Evolutionary conservation across 2,113 vertebrate genomes (phyloP).

Genomic region (Bufo gargarizans): DNA sequence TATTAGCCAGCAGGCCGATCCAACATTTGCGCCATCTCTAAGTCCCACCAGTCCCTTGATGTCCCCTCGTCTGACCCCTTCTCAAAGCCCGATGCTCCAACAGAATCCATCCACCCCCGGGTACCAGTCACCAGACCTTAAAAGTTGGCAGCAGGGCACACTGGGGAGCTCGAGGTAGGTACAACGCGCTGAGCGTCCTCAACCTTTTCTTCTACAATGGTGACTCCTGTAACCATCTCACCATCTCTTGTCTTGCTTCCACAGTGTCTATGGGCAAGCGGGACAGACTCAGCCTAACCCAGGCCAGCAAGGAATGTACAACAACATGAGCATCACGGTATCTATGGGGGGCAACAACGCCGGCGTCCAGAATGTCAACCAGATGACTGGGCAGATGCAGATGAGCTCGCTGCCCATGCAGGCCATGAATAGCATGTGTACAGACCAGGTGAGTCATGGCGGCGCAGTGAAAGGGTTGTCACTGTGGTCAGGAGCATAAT

Average conservation of each 20-base stretch:
- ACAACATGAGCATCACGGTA: constrained; percentile 98
- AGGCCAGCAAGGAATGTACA: constrained; percentile 91
- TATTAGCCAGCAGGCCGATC: constrained; percentile 82
- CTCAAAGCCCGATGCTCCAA: constrained; percentile 89
- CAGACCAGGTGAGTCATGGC: constrained; percentile 84
- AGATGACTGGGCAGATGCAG: constrained; percentile 83
- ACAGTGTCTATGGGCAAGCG: constrained; percentile 84
- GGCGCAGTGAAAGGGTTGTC: no score
- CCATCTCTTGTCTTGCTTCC: neutral
- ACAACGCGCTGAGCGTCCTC: neutral
- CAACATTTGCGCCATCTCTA: constrained; percentile 82
- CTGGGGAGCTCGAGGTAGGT: constrained; percentile 81
- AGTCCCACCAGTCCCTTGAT: constrained; percentile 88
- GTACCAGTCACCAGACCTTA: constrained; percentile 91
- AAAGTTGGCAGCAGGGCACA: constrained; percentile 88
- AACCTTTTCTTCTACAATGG: neutral
- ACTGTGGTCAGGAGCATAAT: no score
- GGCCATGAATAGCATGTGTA: constrained; percentile 82
- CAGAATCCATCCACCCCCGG: constrained; percentile 79
- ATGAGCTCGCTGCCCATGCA: constrained; percentile 87
- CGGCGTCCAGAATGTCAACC: constrained; percentile 82
- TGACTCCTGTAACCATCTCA: neutral
- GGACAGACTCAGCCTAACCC: constrained; percentile 76
- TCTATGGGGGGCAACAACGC: constrained; percentile 89
- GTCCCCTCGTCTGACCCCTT: constrained; percentile 85